Evolutionary conservation across 1,140 invertebrate species (phyloP), one percentile per base, ranked within the genome.

Genomic region (Polyergus mexicanus): DNA sequence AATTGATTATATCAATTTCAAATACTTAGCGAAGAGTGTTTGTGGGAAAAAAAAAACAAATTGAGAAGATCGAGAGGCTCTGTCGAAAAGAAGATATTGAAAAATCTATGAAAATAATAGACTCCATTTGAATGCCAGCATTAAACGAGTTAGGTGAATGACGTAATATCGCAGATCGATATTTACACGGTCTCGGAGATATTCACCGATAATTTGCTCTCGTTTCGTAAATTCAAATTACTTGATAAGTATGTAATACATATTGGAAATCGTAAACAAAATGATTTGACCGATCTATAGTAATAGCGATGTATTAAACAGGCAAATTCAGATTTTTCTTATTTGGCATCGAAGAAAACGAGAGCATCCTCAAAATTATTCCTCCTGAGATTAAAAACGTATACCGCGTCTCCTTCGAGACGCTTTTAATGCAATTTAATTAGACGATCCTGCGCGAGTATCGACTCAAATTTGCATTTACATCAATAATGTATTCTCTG

Each of bases 121-220:
- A 86, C 66, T 69, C n/a, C 58, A 28, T 77, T 84, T 51, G 41
- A 28, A 13, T 32, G 54, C 5, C 25, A 63, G 41, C 54, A 22
- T 85, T 62, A 66, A 76, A 80, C 41, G 63, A 28, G 8, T 13
- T 58, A 38, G 38, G 6, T 35, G 13, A 76, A 81, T 69, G 41
- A 80, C 65, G 84, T 85, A 80, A 60, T 62, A 85, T 78, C 54
- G 63, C 41, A 41, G 19, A 44, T 81, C 84, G 62, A 85, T 78
- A 78, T 85, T 85, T 62, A 60, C 51, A 63, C 54, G 19, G 16
- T 22, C 19, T 77, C 47, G 22, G 3, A 51, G 38, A 10, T 62
- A 69, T 28, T 80, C 54, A 38, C 41, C 19, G 58, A 66, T 69
- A 81, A 80, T 81, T 85, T 41, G 44, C 19, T 71, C 47, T 41